These are phyloP conservation scores for Cyclina sinensis DNA, from an alignment of 1,140 invertebrate species.

Conservation along the genomic window DNA sequence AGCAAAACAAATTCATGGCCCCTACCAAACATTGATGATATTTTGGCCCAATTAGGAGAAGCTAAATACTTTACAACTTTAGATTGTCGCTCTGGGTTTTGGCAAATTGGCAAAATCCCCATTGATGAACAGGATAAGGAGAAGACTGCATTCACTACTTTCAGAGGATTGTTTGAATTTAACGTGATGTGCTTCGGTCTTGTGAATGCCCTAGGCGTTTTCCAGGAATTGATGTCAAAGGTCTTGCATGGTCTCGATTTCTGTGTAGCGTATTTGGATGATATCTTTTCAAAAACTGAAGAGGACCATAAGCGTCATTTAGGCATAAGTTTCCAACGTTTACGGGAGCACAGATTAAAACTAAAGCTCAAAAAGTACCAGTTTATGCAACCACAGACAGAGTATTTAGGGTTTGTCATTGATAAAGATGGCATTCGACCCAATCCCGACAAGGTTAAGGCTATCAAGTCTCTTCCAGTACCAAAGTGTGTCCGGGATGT, in stretches of 20 bases:
- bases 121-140: constrained; percentile 48
- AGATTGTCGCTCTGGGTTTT: too few relatives aligned
- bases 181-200: constrained; percentile 74
- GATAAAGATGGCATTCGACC: not conserved
- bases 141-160: constrained; percentile 66
- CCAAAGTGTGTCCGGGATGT: constrained; percentile 22
- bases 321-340: not conserved
- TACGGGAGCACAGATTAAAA: constrained; percentile 14
- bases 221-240: constrained; percentile 75
- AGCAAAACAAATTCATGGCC: constrained; percentile 67
- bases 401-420: constrained; percentile 28
- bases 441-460: constrained; percentile 14
- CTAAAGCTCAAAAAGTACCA: constrained; percentile 68
- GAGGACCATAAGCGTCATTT: constrained; percentile 14
- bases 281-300: constrained; percentile 48
- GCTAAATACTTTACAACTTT: too few relatives aligned
- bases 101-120: too few relatives aligned
- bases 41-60: constrained; percentile 68
- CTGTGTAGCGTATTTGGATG: constrained; percentile 69
- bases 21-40: constrained; percentile 79
- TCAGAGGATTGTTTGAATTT: constrained; percentile 65
- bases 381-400: not conserved
- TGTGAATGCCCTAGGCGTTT: constrained; percentile 70
- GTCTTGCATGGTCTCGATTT: constrained; percentile 67
- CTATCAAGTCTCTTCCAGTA: not conserved